Evolutionary conservation across 2,797 vertebrate genomes (phyloP).

Genomic region (Scyliorhinus canicula): DNA sequence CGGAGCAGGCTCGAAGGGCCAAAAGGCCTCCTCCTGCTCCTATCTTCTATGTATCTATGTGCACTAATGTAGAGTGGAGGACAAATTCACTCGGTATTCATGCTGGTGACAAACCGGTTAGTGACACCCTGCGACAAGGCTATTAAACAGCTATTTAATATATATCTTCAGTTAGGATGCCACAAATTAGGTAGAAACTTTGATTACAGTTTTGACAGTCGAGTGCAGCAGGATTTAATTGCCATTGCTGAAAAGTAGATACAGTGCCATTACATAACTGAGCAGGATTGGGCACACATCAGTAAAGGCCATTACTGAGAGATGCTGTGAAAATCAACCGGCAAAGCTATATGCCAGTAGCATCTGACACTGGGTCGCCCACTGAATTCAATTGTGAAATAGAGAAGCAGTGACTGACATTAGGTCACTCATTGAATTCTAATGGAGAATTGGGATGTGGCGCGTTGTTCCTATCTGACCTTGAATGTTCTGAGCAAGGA

Average conservation of each 20-base stretch:
- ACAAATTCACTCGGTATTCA: background rate
- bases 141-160: background rate
- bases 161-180: background rate
- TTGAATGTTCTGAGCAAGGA: background rate
- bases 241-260: background rate
- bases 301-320: background rate
- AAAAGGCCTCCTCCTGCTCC: too few relatives aligned
- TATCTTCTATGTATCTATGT: too few relatives aligned
- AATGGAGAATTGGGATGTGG: background rate
- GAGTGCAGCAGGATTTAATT: background rate
- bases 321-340: background rate
- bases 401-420: background rate
- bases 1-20: too few relatives aligned
- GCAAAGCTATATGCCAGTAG: background rate
- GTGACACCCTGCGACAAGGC: background rate
- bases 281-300: background rate
- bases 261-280: background rate
- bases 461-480: background rate
- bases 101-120: background rate
- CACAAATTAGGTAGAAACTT: constrained; percentile 18
- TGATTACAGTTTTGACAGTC: background rate
- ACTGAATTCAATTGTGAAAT: constrained; percentile 3
- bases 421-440: constrained; percentile 1
- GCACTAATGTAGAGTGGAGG: background rate
- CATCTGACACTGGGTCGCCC: background rate